Evolutionary conservation across 1,140 invertebrate species (phyloP).

Genomic region (Schlechtendalia chinensis): DNA sequence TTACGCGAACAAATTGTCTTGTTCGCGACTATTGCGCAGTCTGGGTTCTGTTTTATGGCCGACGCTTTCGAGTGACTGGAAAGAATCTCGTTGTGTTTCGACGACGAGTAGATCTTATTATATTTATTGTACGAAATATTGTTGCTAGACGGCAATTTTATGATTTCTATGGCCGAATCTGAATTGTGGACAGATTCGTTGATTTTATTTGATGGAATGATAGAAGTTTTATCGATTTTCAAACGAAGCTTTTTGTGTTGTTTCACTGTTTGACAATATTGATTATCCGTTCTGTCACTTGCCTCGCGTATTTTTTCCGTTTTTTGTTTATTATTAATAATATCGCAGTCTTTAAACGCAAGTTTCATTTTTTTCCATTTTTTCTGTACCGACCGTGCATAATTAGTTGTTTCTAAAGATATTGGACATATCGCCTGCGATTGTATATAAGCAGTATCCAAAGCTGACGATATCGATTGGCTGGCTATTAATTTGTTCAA

Average conservation of each 20-base stretch:
- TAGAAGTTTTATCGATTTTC: background rate
- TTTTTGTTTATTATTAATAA: background rate
- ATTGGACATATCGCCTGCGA: background rate
- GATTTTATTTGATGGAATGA: background rate
- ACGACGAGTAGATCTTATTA: background rate
- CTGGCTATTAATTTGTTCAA: slow-evolving; percentile 13
- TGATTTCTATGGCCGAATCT: background rate
- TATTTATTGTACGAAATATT: background rate
- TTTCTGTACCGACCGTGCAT: background rate
- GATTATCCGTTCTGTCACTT: background rate
- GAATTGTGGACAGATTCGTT: background rate
- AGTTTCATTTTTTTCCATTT: slow-evolving; percentile 19
- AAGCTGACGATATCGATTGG: slow-evolving; percentile 15
- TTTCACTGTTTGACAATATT: background rate
- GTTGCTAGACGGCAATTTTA: background rate
- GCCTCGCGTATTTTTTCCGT: background rate
- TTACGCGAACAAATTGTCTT: background rate
- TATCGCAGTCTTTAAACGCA: background rate
- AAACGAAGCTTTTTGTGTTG: background rate
- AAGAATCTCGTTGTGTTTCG: background rate
- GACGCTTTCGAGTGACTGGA: background rate
- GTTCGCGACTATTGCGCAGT: background rate
- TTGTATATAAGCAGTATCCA: background rate
- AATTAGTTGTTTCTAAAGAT: background rate
- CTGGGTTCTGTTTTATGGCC: background rate